Percentiles rank a stretch among this genome's conserved stretches.
phyloP scores from a whole-genome alignment of 2,113 vertebrate genomes.

The Malurus alboscapulatus region DNA sequence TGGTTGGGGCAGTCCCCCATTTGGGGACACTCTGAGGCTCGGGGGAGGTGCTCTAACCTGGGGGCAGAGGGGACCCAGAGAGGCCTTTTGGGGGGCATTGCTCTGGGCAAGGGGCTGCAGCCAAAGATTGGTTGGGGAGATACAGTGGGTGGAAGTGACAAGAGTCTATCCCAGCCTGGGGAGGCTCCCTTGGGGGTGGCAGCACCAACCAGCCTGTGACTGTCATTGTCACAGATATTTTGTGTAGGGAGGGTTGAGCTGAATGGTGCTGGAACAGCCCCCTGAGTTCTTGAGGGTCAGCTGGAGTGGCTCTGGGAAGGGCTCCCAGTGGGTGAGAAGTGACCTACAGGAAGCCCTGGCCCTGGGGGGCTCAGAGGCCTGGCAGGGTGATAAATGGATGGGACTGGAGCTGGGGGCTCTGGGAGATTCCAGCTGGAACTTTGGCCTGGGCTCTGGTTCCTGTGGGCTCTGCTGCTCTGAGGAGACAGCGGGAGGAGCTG shows the following conservation, averaged over 20 bases:
- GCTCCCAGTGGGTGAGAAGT: not conserved
- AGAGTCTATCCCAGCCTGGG: not conserved
- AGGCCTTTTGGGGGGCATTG: not conserved
- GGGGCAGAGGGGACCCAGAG: not conserved
- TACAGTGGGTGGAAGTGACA: not conserved
- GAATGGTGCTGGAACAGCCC: not conserved
- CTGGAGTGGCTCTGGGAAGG: not conserved
- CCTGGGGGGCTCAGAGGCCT: not conserved
- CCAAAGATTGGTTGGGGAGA: not conserved
- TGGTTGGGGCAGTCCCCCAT: not conserved
- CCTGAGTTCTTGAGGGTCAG: accelerated
- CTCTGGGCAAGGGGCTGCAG: not conserved
- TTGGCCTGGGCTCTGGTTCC: not conserved
- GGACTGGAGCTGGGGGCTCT: not conserved
- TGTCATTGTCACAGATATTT: accelerated
- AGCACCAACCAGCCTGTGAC: not conserved
- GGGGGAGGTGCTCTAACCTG: not conserved
- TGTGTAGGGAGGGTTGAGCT: not conserved
- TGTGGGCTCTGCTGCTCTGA: accelerated
- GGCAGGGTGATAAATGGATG: not conserved
- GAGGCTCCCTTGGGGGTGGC: not conserved
- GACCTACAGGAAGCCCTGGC: not conserved
- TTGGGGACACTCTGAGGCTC: not conserved
- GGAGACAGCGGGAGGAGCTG: not conserved
- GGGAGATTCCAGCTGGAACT: not conserved